A percentile compares a stretch with the other conserved stretches of the same genome.
Evolutionary conservation across 2,113 vertebrate genomes (phyloP).

Genomic region (Colistium nudipinnis): DNA sequence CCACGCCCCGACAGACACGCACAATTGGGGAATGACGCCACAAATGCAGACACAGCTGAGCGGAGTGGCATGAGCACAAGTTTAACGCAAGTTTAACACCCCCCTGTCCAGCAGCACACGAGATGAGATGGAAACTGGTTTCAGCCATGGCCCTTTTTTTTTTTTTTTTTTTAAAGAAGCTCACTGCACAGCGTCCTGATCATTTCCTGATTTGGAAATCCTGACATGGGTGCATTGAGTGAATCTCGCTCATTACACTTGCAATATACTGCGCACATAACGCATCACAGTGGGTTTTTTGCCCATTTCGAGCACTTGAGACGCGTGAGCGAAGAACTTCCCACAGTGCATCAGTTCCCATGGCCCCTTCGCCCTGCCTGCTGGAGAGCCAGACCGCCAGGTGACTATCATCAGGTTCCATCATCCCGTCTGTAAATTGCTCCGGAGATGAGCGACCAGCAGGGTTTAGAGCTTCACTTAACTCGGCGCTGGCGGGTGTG

Average conservation of each 20-base stretch:
- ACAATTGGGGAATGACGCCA: not conserved
- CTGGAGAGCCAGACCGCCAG: slow-evolving; percentile 19
- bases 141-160: slow-evolving; percentile 19
- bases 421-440: slow-evolving; percentile 24
- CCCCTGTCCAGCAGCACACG: slow-evolving; percentile 15
- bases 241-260: not conserved
- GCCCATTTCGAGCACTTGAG: not conserved
- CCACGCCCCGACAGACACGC: slow-evolving; percentile 4
- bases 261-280: too few species aligned
- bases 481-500: slow-evolving; percentile 1
- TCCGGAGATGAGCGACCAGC: slow-evolving; percentile 25
- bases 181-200: slow-evolving; percentile 6
- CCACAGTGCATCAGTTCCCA: not conserved
- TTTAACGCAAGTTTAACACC: slow-evolving; percentile 11
- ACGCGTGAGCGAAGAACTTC: not conserved
- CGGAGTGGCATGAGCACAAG: not conserved
- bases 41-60: slow-evolving; percentile 8
- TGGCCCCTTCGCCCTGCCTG: slow-evolving; percentile 8
- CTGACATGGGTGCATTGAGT: not conserved
- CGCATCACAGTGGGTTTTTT: too few species aligned
- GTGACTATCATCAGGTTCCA: slow-evolving; percentile 26
- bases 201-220: slow-evolving; percentile 7
- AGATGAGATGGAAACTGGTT: slow-evolving; percentile 22
- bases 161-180: not conserved
- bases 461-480: slow-evolving; percentile 28